Evolutionary conservation across 2,797 vertebrate genomes (phyloP).

Genomic region (Pipistrellus kuhlii): DNA sequence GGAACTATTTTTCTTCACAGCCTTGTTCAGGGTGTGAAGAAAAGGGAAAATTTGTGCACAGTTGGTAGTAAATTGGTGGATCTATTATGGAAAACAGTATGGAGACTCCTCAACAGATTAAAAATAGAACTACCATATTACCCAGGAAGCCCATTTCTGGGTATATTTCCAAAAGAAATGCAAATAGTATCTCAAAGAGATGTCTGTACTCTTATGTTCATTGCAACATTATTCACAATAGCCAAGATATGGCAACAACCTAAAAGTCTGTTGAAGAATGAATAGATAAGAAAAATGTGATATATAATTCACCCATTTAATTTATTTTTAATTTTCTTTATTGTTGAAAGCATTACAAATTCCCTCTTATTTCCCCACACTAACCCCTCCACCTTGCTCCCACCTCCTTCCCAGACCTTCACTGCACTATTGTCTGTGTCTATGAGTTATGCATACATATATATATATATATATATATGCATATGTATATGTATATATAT

Average conservation of each 20-base stretch:
- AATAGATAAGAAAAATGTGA: background rate
- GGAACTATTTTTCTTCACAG: too few species aligned
- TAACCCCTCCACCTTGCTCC: too few species aligned
- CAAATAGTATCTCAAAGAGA: background rate
- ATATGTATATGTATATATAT: too few species aligned
- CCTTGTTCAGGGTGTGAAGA: background rate
- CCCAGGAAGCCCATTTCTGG: background rate
- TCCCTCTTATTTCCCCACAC: too few species aligned
- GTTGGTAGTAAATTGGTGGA: background rate
- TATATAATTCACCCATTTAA: background rate
- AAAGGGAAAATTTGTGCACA: background rate
- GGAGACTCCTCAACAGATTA: background rate
- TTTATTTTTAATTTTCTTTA: too few species aligned
- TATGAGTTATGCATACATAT: too few species aligned
- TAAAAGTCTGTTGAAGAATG: background rate
- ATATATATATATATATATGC: too few species aligned
- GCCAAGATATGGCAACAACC: background rate
- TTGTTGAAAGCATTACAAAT: too few species aligned
- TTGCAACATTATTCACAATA: background rate
- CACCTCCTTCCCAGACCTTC: too few species aligned
- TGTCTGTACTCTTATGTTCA: background rate
- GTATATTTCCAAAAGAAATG: background rate
- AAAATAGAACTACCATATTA: background rate
- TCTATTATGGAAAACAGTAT: background rate
- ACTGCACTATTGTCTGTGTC: too few species aligned